Evolutionary conservation across 2,888 invertebrate genomes (phyloP).

Genomic region (Altica lythri): DNA sequence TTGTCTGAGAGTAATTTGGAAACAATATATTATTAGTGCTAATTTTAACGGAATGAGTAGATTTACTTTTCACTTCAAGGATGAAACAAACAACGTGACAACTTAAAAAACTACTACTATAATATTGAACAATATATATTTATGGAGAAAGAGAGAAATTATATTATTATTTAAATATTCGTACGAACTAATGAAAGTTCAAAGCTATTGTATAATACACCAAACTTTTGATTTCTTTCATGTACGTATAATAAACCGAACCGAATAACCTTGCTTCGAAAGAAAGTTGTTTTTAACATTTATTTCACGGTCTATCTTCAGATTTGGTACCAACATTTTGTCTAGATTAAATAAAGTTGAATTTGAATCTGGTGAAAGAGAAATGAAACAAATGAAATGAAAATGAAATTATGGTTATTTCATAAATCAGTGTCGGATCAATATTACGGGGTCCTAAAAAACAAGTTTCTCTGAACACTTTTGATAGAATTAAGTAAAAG

Average conservation of each 20-base stretch:
- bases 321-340: conserved; percentile 26
- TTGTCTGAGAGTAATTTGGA: too few species aligned
- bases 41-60: too few species aligned
- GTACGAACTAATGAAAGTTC: conserved; percentile 24
- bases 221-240: conserved; percentile 47
- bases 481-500: too few species aligned
- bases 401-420: conserved; percentile 38
- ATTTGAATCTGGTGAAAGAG: conserved; percentile 40
- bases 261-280: conserved; percentile 36
- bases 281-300: conserved; percentile 44
- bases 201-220: conserved; percentile 32
- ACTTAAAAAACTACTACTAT: too few species aligned
- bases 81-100: too few species aligned
- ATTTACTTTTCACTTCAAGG: too few species aligned
- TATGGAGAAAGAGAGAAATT: too few species aligned
- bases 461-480: too few species aligned
- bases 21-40: too few species aligned
- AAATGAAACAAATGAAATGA: conserved; percentile 41
- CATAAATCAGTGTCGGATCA: conserved; percentile 27
- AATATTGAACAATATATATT: too few species aligned
- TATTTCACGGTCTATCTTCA: conserved; percentile 23
- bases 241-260: conserved; percentile 22
- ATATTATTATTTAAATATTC: conserved; percentile 2
- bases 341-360: conserved; percentile 35
- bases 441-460: too few species aligned